Conservation (phyloP, 1,140 invertebrate genomes). For the Bombus sibiricus region DNA sequence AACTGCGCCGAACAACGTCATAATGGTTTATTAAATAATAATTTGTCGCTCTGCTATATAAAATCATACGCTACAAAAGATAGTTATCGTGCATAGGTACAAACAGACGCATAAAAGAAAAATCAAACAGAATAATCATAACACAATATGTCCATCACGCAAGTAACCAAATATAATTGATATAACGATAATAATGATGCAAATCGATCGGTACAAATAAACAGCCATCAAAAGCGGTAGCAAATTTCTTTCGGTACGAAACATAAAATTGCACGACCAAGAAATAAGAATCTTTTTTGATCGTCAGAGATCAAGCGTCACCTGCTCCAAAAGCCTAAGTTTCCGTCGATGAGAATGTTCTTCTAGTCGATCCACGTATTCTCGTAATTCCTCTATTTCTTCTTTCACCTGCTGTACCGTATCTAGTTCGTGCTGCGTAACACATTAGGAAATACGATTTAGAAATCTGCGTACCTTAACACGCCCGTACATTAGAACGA, state of each 20-base stretch:
- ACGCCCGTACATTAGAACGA: background rate
- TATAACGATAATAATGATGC: conserved; percentile 4
- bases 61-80: conserved; percentile 23
- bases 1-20: conserved; percentile 17
- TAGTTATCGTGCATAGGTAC: conserved; percentile 16
- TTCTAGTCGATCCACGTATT: conserved; percentile 94
- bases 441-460: conserved; percentile 44
- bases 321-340: conserved; percentile 94
- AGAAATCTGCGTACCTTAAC: background rate
- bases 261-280: conserved; percentile 28
- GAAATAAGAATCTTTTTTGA: background rate
- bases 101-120: conserved; percentile 4
- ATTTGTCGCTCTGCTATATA: background rate
- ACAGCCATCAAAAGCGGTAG: conserved; percentile 17
- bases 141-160: background rate
- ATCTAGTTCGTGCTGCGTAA: conserved; percentile 90
- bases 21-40: conserved; percentile 34
- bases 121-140: conserved; percentile 12
- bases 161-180: conserved; percentile 21
- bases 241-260: background rate
- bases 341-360: conserved; percentile 94
- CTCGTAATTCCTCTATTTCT: conserved; percentile 95
- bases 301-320: conserved; percentile 75
- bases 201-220: conserved; percentile 8
- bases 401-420: conserved; percentile 96